A percentile compares a stretch with the other conserved stretches of the same genome.
phyloP scores from a whole-genome alignment of 2,888 invertebrate genomes.

The Candidula unifasciata region DNA sequence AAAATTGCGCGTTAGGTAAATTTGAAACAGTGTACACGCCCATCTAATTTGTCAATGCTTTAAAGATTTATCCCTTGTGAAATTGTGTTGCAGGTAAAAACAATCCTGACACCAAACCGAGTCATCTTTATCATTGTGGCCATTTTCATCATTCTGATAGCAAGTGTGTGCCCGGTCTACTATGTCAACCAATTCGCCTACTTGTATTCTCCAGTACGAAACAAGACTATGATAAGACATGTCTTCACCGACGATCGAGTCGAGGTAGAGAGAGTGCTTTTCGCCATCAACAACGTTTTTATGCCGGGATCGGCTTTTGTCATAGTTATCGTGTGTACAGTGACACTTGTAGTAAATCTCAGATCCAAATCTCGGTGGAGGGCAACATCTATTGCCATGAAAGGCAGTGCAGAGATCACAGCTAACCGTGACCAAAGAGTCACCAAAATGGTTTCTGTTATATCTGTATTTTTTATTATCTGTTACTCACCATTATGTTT shows the following conservation, averaged over 20 bases:
- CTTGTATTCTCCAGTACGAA: not conserved
- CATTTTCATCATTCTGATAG: not conserved
- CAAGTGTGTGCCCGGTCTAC: not conserved
- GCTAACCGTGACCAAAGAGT: conserved; percentile 19
- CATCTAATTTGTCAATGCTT: no score
- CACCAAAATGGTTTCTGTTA: conserved; percentile 18
- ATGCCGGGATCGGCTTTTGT: not conserved
- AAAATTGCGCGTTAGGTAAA: no score
- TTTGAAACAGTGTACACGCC: no score
- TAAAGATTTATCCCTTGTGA: not conserved
- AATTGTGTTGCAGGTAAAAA: not conserved
- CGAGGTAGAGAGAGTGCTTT: not conserved
- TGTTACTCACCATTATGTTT: not conserved
- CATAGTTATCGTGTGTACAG: not conserved
- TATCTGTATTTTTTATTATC: not conserved
- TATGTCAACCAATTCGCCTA: not conserved
- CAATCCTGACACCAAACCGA: conserved; percentile 3
- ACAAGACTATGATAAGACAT: conserved; percentile 1
- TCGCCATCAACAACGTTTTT: conserved; percentile 7
- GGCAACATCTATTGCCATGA: not conserved
- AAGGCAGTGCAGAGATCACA: not conserved
- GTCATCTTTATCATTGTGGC: not conserved
- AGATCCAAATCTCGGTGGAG: conserved; percentile 3
- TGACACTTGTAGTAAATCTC: not conserved
- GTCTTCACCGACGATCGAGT: not conserved